phyloP scores from a whole-genome alignment of 2,888 invertebrate species.

The Quadroppia sp. region DNA sequence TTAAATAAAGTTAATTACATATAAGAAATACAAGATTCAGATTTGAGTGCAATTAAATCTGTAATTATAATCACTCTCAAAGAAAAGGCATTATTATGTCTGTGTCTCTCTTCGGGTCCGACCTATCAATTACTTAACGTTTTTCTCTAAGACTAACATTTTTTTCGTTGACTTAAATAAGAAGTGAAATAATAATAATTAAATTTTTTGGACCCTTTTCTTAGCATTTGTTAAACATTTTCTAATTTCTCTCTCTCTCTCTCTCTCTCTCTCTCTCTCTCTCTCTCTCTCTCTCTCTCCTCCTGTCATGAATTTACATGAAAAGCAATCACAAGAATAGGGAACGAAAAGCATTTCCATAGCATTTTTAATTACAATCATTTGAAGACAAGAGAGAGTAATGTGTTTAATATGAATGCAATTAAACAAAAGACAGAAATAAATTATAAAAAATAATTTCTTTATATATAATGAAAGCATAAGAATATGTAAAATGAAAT shows the following conservation, averaged over 20 bases:
- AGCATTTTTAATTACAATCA: not conserved
- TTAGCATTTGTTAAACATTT: not conserved
- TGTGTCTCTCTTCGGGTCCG: not conserved
- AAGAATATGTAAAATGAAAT: not conserved
- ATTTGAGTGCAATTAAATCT: slow-evolving; percentile 9
- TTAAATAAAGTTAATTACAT: slow-evolving; percentile 25
- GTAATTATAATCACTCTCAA: slow-evolving; percentile 21
- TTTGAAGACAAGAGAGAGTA: slow-evolving; percentile 2
- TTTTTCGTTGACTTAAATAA: slow-evolving; percentile 12
- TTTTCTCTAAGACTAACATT: not conserved
- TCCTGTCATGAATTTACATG: not conserved
- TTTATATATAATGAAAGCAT: not conserved
- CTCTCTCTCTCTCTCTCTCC: not conserved
- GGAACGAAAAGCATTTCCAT: not conserved
- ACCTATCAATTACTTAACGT: slow-evolving; percentile 20
- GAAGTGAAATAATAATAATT: slow-evolving; percentile 8
- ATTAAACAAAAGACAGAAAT: slow-evolving; percentile 20
- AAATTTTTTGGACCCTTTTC: not conserved
- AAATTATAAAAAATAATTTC: too few species aligned
- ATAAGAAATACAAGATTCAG: not conserved
- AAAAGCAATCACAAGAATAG: not conserved
- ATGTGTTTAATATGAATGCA: slow-evolving; percentile 13
- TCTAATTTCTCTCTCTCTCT: not conserved
- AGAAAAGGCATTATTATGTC: slow-evolving; percentile 5
- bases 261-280: not conserved